Base-by-base conservation (phyloP, 2,797 vertebrate species). In the Mallotus villosus region DNA sequence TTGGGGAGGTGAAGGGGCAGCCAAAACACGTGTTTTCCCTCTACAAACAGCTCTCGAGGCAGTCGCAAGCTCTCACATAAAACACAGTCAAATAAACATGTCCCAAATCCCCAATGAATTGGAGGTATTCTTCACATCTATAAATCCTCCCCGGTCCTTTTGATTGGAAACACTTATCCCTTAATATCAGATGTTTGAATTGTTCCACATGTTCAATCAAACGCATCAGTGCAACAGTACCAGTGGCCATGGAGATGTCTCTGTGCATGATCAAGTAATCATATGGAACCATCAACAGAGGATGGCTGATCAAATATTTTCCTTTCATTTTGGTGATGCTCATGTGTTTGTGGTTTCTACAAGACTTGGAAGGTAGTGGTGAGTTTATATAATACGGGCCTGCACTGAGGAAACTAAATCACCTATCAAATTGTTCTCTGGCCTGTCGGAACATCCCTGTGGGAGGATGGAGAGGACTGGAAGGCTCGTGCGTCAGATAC, bases 381-480 rank as follows among this genome's bases (percentile, higher is more conserved):
- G 51, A 74, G 55, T 64, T 60, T 59, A 62, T 6, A 71, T 53
- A 78, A 25, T 73, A 46, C 71, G 60, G 14, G 3, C 9, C 41
- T 75, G 69, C 80, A 73, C 41, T 60, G 68, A 70, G 67, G 79
- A 77, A 72, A 68, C 81, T 84, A 87, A 80, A 81, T 79, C 74
- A 74, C 82, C 79, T 69, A 81, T 90, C 84, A 73, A 84, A 81
- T 79, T 82, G 75, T 78, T 62, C 81, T 66, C 74, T 87, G 29
- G 82, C 84, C 79, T 72, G 78, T 80, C 73, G 82, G 82, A 86
- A 83, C 1, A 83, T 87, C 87, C 89, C 83, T 34, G 46, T 77
- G 80, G 86, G 86, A 86, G 88, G 87, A 68, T 49, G n/a, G 22
- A 61, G 68, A 75, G 65, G 27, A 16, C 78, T 77, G 91, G 85